These are phyloP conservation scores for Aegotheles bennettii DNA, from an alignment of 2,113 vertebrate genomes.

Conservation along the genomic window DNA sequence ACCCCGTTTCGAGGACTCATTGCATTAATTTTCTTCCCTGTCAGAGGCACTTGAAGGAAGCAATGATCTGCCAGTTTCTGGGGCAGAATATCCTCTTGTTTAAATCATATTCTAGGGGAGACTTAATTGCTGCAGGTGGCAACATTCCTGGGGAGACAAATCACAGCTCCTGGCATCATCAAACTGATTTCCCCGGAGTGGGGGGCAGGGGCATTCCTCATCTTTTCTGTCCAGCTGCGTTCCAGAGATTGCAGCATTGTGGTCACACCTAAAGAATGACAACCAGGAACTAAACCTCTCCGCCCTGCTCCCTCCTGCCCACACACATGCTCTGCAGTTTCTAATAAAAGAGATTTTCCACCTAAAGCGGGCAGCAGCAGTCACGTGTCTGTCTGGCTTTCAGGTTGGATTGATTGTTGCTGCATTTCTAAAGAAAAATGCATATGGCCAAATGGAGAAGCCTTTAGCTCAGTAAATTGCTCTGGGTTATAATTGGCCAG, in stretches of 20 bases:
- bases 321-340: background rate
- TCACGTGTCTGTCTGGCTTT: background rate
- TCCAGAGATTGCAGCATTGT: background rate
- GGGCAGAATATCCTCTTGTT: background rate
- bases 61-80: background rate
- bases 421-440: background rate
- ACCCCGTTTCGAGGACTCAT: background rate
- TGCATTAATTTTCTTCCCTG: background rate
- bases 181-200: background rate
- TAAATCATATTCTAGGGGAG: background rate
- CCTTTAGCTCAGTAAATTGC: background rate
- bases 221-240: background rate
- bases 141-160: conserved; percentile 18
- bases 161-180: background rate
- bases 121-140: conserved; percentile 43
- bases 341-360: background rate
- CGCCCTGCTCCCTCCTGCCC: background rate
- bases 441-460: background rate
- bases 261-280: background rate
- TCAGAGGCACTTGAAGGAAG: background rate
- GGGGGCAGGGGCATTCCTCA: background rate
- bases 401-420: background rate
- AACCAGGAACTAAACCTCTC: background rate
- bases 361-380: background rate
- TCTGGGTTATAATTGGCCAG: background rate